Percentiles rank a stretch among this genome's conserved stretches.
Conservation (phyloP, 2,797 vertebrate species). For the Centroberyx gerrardi region DNA sequence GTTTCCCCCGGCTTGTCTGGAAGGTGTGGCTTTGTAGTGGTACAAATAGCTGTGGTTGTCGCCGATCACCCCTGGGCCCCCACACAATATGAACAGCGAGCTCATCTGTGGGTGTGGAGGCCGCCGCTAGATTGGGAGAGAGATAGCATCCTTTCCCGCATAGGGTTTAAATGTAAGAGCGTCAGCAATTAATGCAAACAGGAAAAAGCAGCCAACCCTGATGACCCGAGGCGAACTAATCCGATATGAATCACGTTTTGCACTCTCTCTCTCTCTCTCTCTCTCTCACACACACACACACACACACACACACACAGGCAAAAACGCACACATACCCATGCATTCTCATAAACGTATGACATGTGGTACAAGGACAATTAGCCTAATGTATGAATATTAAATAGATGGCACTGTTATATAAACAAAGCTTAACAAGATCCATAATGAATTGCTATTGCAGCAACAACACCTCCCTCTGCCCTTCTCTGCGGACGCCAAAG, state of each 20-base stretch:
- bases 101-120: slow-evolving; percentile 64
- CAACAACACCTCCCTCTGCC: neutral
- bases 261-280: neutral
- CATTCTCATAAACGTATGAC: slow-evolving; percentile 35
- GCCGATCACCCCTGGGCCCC: slow-evolving; percentile 63
- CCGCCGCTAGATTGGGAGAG: slow-evolving; percentile 54
- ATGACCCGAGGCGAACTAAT: slow-evolving; percentile 58
- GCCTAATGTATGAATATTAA: slow-evolving; percentile 37
- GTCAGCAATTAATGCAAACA: slow-evolving; percentile 69
- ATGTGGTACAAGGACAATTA: slow-evolving; percentile 25
- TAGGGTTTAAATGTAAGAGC: slow-evolving; percentile 63
- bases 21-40: slow-evolving; percentile 75
- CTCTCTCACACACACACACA: slow-evolving; percentile 29
- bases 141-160: slow-evolving; percentile 64
- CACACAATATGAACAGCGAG: slow-evolving; percentile 60
- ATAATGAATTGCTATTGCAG: slow-evolving; percentile 2
- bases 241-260: slow-evolving; percentile 39
- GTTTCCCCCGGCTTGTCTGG: slow-evolving; percentile 65
- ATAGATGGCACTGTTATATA: slow-evolving; percentile 10
- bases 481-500: neutral
- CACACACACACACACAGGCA: slow-evolving; percentile 8
- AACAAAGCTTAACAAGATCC: slow-evolving; percentile 10
- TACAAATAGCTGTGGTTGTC: slow-evolving; percentile 77
- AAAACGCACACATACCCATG: slow-evolving; percentile 21
- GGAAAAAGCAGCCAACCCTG: slow-evolving; percentile 38